Evolutionary conservation across 2,113 vertebrate species (phyloP), one percentile per base, ranked within the genome.

Genomic region (Halcyon senegalensis): DNA sequence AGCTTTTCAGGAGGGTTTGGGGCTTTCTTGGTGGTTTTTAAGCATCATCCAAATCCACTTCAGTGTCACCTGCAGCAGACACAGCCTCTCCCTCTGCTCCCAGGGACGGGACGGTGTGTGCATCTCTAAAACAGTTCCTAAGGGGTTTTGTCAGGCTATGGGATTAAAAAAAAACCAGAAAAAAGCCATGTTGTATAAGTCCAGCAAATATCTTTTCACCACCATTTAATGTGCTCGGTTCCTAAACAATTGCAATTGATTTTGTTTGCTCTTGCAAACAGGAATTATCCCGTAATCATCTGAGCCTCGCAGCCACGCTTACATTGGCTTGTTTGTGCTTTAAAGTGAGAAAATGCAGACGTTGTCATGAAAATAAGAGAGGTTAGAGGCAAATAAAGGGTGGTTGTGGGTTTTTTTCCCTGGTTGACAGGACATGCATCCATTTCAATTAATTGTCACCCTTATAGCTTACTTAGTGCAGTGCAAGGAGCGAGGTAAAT

Each of bases 231-330:
- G 8, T 25, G 28, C 39, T 89, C 7, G 14, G 56, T 86, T 63
- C 95, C 92, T 91, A 89, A 98, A 98, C 96, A 98, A 90, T 86
- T 68, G 79, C 93, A 64, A 97, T 96, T 96, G 97, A 97, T 98
- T 97, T 95, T 97, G 92, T 95, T 97, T 98, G 95, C 86, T 95
- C 88, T 94, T 94, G 89, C 96, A 97, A 97, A 97, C 83, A 94
- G 20, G 75, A 97, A 97, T 98, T 97, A 97, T 94, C 84, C 92
- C 8, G 1, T 75, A 92, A 97, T 97, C 96, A 97, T 94, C 93
- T 94, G 74, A 72, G 96, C 94, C 95, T 97, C 80, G 89, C 87
- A 95, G 95, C 84, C 89, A 76, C 46, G 77, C 93, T 96, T 63
- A 66, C 44, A 43, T 87, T 91, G 96, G 90, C 94, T 94, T 94